Percentiles rank a stretch among this genome's conserved stretches.
Conservation (phyloP, 2,888 invertebrate genomes). For the Drosophila greeni region DNA sequence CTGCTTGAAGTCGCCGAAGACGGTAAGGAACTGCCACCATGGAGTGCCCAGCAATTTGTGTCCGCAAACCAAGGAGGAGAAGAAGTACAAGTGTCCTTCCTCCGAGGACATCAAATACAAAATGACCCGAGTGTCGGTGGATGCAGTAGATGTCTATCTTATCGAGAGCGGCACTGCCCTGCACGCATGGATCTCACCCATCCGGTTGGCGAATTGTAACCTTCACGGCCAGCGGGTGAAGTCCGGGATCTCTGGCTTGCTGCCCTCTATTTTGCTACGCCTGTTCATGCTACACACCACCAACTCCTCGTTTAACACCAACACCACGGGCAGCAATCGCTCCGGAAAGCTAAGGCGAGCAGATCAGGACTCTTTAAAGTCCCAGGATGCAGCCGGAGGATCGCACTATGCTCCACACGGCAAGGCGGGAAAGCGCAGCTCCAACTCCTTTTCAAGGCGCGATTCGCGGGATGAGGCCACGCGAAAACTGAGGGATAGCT, state of each 20-base stretch:
- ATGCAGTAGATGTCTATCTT: slow-evolving; percentile 93
- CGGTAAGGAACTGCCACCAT: slow-evolving; percentile 88
- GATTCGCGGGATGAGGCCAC: slow-evolving; percentile 77
- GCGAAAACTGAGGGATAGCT: slow-evolving; percentile 74
- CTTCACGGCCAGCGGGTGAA: slow-evolving; percentile 95
- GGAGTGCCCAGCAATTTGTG: slow-evolving; percentile 86
- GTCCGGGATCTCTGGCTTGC: slow-evolving; percentile 91
- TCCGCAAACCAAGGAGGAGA: slow-evolving; percentile 84
- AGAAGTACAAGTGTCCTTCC: slow-evolving; percentile 88
- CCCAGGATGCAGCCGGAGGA: slow-evolving; percentile 58
- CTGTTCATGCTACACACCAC: slow-evolving; percentile 83
- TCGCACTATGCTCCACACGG: slow-evolving; percentile 54
- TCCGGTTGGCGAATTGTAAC: slow-evolving; percentile 94
- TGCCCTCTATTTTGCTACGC: slow-evolving; percentile 86
- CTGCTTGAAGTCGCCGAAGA: slow-evolving; percentile 89
- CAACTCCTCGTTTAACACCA: slow-evolving; percentile 81
- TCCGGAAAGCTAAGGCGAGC: slow-evolving; percentile 77
- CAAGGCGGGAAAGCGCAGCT: slow-evolving; percentile 72
- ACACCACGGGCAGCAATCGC: slow-evolving; percentile 81
- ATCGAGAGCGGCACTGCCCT: slow-evolving; percentile 93
- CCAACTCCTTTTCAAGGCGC: slow-evolving; percentile 77
- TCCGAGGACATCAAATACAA: slow-evolving; percentile 94
- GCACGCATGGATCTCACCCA: slow-evolving; percentile 92
- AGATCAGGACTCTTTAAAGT: slow-evolving; percentile 76
- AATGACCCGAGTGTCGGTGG: slow-evolving; percentile 92